Base-by-base conservation (phyloP, 2,888 invertebrate species). In the Neocrepidodera transversa region DNA sequence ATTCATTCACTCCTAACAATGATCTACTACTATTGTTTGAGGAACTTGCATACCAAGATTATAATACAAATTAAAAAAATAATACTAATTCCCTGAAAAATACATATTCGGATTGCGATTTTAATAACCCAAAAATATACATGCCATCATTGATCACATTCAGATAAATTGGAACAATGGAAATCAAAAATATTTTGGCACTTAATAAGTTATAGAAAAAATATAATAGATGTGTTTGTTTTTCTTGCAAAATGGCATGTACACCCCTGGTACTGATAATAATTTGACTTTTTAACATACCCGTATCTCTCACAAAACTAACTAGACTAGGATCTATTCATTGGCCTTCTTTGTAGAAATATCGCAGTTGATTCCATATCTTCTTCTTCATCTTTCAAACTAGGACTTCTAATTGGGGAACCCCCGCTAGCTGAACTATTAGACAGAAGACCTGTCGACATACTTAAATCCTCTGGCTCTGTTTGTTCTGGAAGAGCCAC, bases 401-500 rank as follows among this genome's bases (percentile, higher is more conserved):
- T 80, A 0, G 74, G 75, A 1, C 81, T 80, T 26, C 77, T 78
- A 58, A 80, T 57, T 1, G 83, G 82, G 0, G 84, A 82, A 30
- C 78, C 79, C 0, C 80, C 77, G 40, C 80, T 80, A 6, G 20
- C 45, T 60, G 82, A 82, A 68, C 81, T 82, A 68, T 82, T 82
- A 1, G 83, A 82, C 65, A 81, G 78, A 66, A 80, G 72, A 0
- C 83, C 82, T 3, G 83, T 82, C 43, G 84, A 86, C 84, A 93
- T 87, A 54, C 93, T 93, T 64, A 95, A 83, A 77, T 95, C 95
- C 77, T 95, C 94, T 5, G 95, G 95, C 78, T 94, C 94, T 1
- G 94, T 94, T 82, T 95, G 95, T 78, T 91, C 93, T 13, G 93
- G 93, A 45, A 86, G 76, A 5, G 75, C 26, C 64, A 76, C 68